These are phyloP conservation scores for Dynastes grantii DNA, from an alignment of 2,888 invertebrate species.

Conservation along the genomic window DNA sequence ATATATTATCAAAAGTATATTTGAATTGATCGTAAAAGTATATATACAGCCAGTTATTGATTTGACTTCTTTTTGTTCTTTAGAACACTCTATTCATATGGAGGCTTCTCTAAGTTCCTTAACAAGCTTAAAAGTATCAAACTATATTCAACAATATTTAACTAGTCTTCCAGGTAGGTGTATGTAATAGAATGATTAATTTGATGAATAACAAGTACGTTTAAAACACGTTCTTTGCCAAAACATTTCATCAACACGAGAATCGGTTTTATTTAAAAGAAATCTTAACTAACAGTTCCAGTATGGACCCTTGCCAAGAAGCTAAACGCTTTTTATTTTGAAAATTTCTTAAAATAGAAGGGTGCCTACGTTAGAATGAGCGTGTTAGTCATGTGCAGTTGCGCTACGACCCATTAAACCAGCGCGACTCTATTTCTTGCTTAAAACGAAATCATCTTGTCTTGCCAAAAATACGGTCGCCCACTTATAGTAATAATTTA, in stretches of 20 bases:
- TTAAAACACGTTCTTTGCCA: not conserved
- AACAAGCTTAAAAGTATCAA: no score
- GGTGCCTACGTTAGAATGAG: conserved; percentile 26
- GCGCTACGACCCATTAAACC: not conserved
- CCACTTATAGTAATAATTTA: conserved; percentile 21
- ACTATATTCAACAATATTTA: no score
- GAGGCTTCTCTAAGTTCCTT: no score
- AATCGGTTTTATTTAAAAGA: conserved; percentile 2
- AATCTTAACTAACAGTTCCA: not conserved
- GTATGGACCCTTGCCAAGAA: conserved; percentile 20
- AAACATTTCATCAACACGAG: conserved; percentile 2
- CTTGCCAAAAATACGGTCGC: conserved; percentile 30
- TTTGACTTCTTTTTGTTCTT: no score
- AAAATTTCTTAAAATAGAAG: conserved; percentile 28
- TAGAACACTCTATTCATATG: no score
- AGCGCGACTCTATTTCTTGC: not conserved
- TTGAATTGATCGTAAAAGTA: no score
- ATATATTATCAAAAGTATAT: no score
- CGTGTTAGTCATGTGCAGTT: conserved; percentile 23
- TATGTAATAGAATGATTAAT: not conserved
- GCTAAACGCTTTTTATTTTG: conserved; percentile 25
- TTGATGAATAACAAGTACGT: not conserved
- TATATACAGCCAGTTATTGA: no score
- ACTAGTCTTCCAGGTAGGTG: no score
- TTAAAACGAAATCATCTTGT: conserved; percentile 15